Conservation (phyloP, 2,797 vertebrate genomes). For the Acanthurus tractus region DNA sequence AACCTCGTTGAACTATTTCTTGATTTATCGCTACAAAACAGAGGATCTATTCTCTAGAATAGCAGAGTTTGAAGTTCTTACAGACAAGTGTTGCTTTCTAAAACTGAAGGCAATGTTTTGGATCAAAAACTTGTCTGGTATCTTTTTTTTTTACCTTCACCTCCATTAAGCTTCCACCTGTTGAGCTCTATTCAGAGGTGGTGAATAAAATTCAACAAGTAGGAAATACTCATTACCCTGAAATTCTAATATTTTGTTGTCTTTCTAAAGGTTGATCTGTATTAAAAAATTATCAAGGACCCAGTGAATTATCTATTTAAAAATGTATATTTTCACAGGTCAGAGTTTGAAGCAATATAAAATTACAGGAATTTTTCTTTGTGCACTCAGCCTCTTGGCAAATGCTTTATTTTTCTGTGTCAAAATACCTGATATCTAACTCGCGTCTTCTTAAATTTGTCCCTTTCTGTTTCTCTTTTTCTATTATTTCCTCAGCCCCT, state of each 20-base stretch:
- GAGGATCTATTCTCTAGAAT: not conserved
- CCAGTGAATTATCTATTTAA: conserved; percentile 7
- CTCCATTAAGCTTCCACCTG: conserved; percentile 3
- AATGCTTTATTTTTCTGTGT: not conserved
- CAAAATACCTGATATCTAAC: not conserved
- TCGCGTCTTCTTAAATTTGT: conserved; percentile 4
- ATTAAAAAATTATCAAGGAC: conserved; percentile 25
- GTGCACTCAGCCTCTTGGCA: not conserved
- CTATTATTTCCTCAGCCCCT: not conserved
- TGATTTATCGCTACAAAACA: not conserved
- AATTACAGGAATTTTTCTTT: conserved; percentile 18
- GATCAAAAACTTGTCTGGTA: not conserved
- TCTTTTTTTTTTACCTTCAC: not conserved
- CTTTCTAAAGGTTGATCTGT: conserved; percentile 25
- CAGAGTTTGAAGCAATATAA: conserved; percentile 6
- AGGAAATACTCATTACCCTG: conserved; percentile 7
- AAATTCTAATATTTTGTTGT: conserved; percentile 2
- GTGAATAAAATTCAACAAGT: conserved; percentile 24
- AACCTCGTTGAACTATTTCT: not conserved
- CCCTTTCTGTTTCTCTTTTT: conserved; percentile 1
- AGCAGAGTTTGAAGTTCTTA: not conserved
- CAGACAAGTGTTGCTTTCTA: not conserved
- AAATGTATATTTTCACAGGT: conserved; percentile 18
- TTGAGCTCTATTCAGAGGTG: conserved; percentile 18
- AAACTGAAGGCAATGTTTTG: conserved; percentile 9